These are phyloP conservation scores for Thunnus thynnus DNA, from an alignment of 2,113 vertebrate species.

Conservation along the genomic window DNA sequence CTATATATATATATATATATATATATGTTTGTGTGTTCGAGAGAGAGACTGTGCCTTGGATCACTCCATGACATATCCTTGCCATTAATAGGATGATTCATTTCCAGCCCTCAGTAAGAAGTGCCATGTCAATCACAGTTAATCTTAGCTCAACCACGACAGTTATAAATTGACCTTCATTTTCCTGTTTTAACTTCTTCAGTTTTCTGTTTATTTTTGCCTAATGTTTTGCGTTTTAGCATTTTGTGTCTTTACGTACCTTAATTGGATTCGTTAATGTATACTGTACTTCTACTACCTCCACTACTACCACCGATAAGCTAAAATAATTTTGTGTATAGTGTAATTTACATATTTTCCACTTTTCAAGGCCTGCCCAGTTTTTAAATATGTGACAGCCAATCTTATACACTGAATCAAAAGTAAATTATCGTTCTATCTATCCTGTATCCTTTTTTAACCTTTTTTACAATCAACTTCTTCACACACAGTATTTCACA, in stretches of 20 bases:
- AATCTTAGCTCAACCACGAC: no score
- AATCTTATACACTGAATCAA: neutral
- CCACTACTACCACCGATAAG: neutral
- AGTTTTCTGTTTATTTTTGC: no score
- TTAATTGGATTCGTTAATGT: neutral
- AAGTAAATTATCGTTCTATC: neutral
- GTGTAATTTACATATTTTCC: neutral
- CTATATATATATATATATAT: no score
- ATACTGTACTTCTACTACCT: neutral
- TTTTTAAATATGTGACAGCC: neutral
- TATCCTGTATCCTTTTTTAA: neutral
- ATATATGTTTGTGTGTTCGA: neutral
- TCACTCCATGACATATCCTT: neutral
- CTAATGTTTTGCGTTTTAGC: no score
- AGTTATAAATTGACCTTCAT: neutral
- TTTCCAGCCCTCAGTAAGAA: neutral
- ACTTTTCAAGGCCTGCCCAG: neutral
- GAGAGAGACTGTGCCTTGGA: neutral
- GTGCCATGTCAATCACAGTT: neutral
- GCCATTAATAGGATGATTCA: neutral
- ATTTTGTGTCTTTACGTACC: neutral
- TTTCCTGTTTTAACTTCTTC: neutral
- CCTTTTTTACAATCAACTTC: neutral
- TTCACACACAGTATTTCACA: conserved; percentile 14
- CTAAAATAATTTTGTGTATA: neutral